Conservation (phyloP, 2,797 vertebrate species). For the Schizopygopsis malacanthus region DNA sequence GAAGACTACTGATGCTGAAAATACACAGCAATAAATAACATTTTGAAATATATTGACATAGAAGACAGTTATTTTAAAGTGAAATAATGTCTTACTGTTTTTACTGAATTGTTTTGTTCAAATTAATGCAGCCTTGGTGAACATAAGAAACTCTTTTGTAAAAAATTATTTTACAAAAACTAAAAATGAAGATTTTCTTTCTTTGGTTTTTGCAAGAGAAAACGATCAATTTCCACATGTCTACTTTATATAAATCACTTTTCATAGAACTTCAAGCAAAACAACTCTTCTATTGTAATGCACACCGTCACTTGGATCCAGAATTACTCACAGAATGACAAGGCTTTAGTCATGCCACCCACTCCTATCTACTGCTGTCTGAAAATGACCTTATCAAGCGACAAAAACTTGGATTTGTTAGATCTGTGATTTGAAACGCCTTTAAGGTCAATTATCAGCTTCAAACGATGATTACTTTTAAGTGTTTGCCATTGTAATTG, state of each 20-base stretch:
- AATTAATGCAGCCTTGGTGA: neutral
- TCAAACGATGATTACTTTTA: conserved; percentile 36
- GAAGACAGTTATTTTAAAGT: neutral
- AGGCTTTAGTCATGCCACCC: neutral
- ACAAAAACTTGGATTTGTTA: conserved; percentile 5
- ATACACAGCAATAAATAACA: neutral
- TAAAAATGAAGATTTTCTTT: no score
- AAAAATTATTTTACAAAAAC: no score
- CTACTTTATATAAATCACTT: neutral
- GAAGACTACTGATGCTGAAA: neutral
- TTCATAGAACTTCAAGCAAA: neutral
- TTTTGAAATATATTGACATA: neutral
- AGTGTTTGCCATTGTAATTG: conserved; percentile 33
- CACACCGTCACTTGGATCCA: neutral
- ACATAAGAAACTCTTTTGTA: neutral
- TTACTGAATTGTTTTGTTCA: neutral
- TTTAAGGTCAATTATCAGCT: conserved; percentile 36
- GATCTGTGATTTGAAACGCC: conserved; percentile 25
- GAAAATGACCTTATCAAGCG: conserved; percentile 38
- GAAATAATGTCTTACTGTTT: neutral
- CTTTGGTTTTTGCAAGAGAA: neutral
- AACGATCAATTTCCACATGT: neutral
- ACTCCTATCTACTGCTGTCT: conserved; percentile 8
- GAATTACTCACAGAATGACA: conserved; percentile 17
- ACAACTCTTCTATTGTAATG: neutral